Evolutionary conservation across 2,888 invertebrate species (phyloP), one percentile per base, ranked within the genome.

Genomic region (Xestia ashworthii): DNA sequence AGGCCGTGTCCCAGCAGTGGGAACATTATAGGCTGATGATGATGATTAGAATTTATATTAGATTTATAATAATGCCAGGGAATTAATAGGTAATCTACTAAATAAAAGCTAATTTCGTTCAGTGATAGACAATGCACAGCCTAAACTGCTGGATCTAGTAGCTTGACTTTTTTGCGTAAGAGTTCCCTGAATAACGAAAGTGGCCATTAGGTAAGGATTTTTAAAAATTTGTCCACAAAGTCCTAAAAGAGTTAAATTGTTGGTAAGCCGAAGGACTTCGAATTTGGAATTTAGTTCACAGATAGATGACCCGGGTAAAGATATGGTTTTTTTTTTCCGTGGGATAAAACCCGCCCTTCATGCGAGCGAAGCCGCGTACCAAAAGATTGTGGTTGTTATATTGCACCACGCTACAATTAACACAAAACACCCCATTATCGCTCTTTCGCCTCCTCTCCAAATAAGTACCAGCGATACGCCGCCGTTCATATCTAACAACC

Each of bases 351-450:
- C 6, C 58, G 1, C 41, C 5, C 5, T 41, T n/a, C 22, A 16
- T 0, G n/a, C 14, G 0, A 4, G 12, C 5, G 4, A 44, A 44
- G 4, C 8, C n/a, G n/a, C n/a, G n/a, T n/a, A n/a, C 44, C n/a
- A 65, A 16, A 44, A 8, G 4, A 44, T 44, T 8, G 14, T 44
- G 1, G n/a, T 44, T 65, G 11, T 62, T 38, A 38, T 44, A 44
- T 16, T 65, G 14, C 16, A 6, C 65, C n/a, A n/a, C 32, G 19
- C 25, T 60, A 32, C 38, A 41, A 66, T 62, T 32, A 32, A 50
- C 12, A 74, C 68, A 71, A 58, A 38, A 66, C 22, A 46, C 14
- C 19, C 41, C 55, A 60, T 81, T 83, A 85, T 83, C 82, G 14
- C 48, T n/a, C 65, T 62, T 64, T 71, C 6, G 70, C n/a, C 44